Percentiles rank a stretch among this genome's conserved stretches.
phyloP scores from a whole-genome alignment of 2,113 vertebrate genomes.

The Telmatochromis sp. region DNA sequence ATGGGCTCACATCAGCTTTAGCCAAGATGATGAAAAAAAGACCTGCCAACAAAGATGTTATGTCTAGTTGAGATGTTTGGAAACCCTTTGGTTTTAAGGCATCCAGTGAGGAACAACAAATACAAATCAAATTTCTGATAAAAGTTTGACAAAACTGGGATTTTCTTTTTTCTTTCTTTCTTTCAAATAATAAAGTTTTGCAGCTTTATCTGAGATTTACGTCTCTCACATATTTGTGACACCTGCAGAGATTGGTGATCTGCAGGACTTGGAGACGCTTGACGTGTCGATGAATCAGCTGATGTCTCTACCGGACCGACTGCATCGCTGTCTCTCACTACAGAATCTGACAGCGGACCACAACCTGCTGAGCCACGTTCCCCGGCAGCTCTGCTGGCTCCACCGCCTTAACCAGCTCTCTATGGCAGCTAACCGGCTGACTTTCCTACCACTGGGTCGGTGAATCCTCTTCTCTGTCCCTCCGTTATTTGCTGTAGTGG shows the following conservation, averaged over 20 bases:
- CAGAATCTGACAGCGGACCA: conserved; percentile 90
- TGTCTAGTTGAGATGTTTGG: not conserved
- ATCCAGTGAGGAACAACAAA: not conserved
- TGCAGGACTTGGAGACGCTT: conserved; percentile 88
- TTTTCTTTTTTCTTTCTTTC: not conserved
- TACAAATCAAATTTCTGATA: not conserved
- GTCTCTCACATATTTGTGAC: not conserved
- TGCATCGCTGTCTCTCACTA: conserved; percentile 88
- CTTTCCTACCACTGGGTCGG: conserved; percentile 77
- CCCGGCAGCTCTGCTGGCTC: conserved; percentile 90
- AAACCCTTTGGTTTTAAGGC: not conserved
- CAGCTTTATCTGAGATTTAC: not conserved
- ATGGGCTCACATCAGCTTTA: not conserved
- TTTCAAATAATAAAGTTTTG: not conserved
- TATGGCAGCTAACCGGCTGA: conserved; percentile 89
- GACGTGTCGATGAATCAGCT: conserved; percentile 91
- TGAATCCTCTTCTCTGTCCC: not conserved
- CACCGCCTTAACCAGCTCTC: conserved; percentile 94
- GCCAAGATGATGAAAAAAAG: not conserved
- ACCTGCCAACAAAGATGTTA: not conserved
- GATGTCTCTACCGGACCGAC: conserved; percentile 79
- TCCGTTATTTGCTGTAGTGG: not conserved
- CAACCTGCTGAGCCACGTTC: conserved; percentile 82
- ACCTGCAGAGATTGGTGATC: conserved; percentile 84
- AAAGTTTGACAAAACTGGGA: not conserved